Base-by-base conservation (phyloP, 37 sponge, comb jelly and placozoan species). In the Theonella swinhoei region DNA sequence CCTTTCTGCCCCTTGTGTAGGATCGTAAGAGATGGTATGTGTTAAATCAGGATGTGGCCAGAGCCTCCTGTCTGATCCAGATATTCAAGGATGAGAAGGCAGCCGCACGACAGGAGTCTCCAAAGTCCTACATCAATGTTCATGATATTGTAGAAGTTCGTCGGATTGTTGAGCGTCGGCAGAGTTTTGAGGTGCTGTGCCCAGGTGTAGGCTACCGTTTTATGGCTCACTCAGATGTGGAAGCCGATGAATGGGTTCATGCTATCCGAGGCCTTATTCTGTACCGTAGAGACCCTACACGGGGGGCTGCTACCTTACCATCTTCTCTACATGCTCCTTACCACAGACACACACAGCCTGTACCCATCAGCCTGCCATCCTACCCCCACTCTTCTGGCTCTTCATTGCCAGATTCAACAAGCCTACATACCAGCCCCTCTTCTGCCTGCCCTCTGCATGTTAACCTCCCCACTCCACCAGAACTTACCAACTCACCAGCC, bases 71-170 rank as follows among this genome's bases (percentile, higher is more conserved):
- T 59, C 67, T 91, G 0, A 79, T 95, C 38, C 90, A 95, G 42
- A 81, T 72, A n/a, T 95, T 77, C 81, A 91, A 88, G 60, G 91
- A 95, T 34, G 95, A 95, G 78, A 86, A 85, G 79, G 35, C 93
- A 29, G 92, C 92, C 30, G 31, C 83, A 11, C 88, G 82, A 37
- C 87, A 90, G 23, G 95, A 95, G 4, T 33, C 78, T 58, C 80
- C 87, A 28, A 92, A 88, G 39, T 89, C 88, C 4, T 88, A 66
- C 68, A 88, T 95, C 58, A 84, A 81, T 42, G 71, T 95, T 23
- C 74, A 62, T 30, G 78, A 86, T 22, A 83, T 95, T 41, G 92
- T 95, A 4, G 84, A 81, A 24, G 87, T 88, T 7, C 84, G 83
- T 9, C 60, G 90, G 42, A 75, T 83, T 32, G 33, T 60, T 0